A percentile compares a stretch with the other conserved stretches of the same genome.
Evolutionary conservation across 1,140 invertebrate genomes (phyloP).

Genomic region (Riptortus pedestris): DNA sequence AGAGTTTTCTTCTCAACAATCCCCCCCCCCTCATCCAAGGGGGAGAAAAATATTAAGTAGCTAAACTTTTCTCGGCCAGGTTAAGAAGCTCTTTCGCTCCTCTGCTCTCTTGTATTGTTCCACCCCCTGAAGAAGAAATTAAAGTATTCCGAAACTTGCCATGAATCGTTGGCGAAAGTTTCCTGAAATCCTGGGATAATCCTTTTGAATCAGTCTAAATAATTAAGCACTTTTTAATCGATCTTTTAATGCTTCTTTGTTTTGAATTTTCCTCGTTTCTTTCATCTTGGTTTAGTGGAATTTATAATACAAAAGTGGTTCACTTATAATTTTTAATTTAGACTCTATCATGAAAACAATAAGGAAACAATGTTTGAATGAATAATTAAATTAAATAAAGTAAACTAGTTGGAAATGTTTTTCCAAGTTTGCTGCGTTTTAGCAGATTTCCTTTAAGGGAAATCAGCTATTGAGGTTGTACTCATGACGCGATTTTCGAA

Average conservation of each 20-base stretch:
- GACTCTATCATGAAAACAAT: too few species aligned
- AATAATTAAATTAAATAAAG: too few species aligned
- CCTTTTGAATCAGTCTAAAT: not conserved
- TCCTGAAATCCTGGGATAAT: not conserved
- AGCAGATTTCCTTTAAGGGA: not conserved
- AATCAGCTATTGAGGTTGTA: not conserved
- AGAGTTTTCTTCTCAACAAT: constrained; percentile 16
- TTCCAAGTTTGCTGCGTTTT: not conserved
- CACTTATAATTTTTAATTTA: too few species aligned
- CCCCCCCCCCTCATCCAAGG: not conserved
- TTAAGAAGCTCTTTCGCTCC: constrained; percentile 3
- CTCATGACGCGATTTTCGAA: not conserved
- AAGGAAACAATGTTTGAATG: too few species aligned
- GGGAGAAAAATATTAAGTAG: constrained; percentile 18
- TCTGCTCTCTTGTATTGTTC: constrained; percentile 8
- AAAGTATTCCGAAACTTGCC: constrained; percentile 14
- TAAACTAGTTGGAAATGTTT: too few species aligned
- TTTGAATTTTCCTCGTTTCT: too few species aligned
- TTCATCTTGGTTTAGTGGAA: too few species aligned
- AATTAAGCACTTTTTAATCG: not conserved
- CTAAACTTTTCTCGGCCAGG: not conserved
- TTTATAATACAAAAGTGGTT: too few species aligned
- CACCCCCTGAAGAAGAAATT: constrained; percentile 1
- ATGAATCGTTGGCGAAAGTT: not conserved
- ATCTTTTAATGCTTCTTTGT: too few species aligned